Percentiles rank a stretch among this genome's conserved stretches.
These are phyloP conservation scores for Agapornis roseicollis DNA, from an alignment of 2,113 vertebrate genomes.

Conservation along the genomic window DNA sequence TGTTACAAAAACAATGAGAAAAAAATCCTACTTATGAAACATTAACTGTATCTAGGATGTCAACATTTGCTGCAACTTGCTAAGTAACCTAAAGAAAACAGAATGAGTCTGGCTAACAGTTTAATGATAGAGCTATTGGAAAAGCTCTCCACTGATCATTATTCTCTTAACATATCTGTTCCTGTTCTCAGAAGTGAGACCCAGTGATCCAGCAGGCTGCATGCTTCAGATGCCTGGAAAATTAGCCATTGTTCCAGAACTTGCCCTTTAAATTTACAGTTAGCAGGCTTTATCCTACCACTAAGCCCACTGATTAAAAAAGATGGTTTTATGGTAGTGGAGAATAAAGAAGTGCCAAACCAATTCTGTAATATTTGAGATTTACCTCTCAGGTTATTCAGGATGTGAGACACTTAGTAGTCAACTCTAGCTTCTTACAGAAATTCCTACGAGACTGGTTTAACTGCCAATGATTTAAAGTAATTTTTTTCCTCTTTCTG, in stretches of 20 bases:
- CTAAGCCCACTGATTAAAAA: neutral
- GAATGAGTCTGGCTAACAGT: neutral
- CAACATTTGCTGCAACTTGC: neutral
- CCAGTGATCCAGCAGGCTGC: neutral
- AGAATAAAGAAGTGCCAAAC: neutral
- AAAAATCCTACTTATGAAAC: neutral
- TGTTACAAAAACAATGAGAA: neutral
- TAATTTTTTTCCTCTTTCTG: neutral
- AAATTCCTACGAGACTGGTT: neutral
- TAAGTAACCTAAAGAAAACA: neutral
- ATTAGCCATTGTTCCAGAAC: neutral
- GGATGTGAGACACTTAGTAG: neutral
- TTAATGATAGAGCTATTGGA: neutral
- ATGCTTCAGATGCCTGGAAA: constrained; percentile 10
- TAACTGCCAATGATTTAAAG: neutral
- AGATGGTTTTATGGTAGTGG: neutral
- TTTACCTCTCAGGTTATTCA: neutral
- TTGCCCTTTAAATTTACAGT: neutral
- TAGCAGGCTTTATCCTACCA: neutral
- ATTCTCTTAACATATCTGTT: neutral
- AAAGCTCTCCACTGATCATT: neutral
- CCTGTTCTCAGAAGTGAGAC: neutral
- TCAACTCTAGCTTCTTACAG: neutral
- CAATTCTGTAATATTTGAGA: neutral
- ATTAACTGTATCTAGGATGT: neutral